These are phyloP conservation scores for Hemiprocne comata DNA, from an alignment of 2,113 vertebrate species.

Conservation along the genomic window DNA sequence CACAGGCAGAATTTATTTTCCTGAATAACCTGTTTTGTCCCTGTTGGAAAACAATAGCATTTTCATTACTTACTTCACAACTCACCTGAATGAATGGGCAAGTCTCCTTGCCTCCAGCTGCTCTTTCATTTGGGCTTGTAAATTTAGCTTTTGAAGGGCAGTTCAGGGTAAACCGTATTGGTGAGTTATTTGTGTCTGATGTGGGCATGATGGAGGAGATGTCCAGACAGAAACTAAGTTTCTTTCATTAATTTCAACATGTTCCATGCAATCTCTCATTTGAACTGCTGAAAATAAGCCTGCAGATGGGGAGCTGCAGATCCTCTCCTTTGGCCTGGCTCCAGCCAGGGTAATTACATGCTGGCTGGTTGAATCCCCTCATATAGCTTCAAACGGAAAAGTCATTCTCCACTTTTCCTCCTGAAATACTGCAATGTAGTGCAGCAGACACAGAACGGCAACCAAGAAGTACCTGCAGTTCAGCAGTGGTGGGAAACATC, in stretches of 20 bases:
- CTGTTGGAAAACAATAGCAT: neutral
- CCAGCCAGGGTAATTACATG: slow-evolving; percentile 21
- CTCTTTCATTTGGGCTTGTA: neutral
- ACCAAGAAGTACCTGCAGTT: neutral
- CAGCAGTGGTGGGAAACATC: neutral
- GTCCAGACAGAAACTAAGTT: neutral
- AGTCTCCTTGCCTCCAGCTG: neutral
- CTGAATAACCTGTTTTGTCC: neutral
- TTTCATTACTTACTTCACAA: neutral
- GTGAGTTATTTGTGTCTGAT: neutral
- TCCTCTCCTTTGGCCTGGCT: neutral
- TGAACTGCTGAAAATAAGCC: neutral
- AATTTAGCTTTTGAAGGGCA: neutral
- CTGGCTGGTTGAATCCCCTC: neutral
- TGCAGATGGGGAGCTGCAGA: neutral
- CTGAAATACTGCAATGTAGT: neutral
- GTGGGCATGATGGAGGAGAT: neutral
- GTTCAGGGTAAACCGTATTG: neutral
- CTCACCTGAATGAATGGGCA: slow-evolving; percentile 21
- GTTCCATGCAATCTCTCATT: neutral
- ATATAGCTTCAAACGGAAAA: neutral
- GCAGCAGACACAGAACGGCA: rapidly evolving
- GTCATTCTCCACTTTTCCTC: neutral
- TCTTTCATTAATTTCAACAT: neutral
- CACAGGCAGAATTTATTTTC: neutral